Evolutionary conservation across 2,113 vertebrate species (phyloP).

Genomic region (Addax nasomaculatus): DNA sequence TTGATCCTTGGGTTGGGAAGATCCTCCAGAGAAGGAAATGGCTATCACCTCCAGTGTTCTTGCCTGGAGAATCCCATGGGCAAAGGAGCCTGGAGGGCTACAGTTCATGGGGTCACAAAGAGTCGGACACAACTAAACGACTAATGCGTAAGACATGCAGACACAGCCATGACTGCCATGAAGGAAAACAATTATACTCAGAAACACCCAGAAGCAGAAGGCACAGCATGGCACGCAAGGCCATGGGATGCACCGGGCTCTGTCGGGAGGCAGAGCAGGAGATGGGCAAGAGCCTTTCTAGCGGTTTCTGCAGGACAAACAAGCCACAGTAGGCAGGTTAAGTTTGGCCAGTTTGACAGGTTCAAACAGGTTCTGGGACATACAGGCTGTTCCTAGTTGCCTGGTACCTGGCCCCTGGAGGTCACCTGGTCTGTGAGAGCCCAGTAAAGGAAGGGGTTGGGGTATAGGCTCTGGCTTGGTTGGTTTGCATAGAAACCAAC

Average conservation of each 20-base stretch:
- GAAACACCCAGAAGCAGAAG: background rate
- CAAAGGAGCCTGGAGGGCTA: background rate
- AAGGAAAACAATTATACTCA: background rate
- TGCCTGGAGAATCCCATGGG: background rate
- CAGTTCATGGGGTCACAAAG: background rate
- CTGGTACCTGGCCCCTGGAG: background rate
- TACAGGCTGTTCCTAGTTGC: background rate
- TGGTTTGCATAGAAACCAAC: background rate
- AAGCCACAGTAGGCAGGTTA: background rate
- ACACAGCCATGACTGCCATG: background rate
- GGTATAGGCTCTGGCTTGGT: background rate
- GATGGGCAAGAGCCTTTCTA: background rate
- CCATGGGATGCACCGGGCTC: fast-evolving
- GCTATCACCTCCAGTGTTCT: background rate
- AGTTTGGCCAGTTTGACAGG: background rate
- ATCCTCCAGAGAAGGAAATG: background rate
- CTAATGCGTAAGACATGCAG: background rate
- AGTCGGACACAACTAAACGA: background rate
- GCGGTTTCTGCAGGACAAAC: background rate
- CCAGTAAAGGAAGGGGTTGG: background rate
- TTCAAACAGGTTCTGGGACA: background rate
- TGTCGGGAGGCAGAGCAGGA: background rate
- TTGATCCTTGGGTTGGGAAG: background rate
- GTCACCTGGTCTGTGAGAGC: background rate
- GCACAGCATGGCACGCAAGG: fast-evolving